Evolutionary conservation across 2,888 invertebrate genomes (phyloP), one percentile per base, ranked within the genome.

Genomic region (Drosophila neonasuta): DNA sequence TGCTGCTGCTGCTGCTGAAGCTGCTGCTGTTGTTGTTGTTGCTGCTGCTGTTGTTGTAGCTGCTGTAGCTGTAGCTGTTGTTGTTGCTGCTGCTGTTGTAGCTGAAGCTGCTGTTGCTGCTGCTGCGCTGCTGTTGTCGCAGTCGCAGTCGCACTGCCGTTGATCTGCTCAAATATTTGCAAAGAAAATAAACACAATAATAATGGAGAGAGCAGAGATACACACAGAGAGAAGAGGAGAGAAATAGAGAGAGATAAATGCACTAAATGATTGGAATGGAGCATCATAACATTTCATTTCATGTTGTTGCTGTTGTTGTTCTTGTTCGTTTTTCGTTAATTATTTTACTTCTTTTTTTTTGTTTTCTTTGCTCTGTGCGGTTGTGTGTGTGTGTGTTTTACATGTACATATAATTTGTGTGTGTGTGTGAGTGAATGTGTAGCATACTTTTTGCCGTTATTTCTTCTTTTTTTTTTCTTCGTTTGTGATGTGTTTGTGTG

Each of bases 121-220:
- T 55, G 71, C 39, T 54, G 70, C 45, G 51, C 20, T 39, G 24
- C 39, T 39, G 24, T 15, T 41, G 24, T 52, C 39, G 62, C 68
- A 67, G 66, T 77, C 39, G 62, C 73, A 54, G 44, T 66, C 29
- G 72, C 55, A 65, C 77, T 79, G 82, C 88, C 88, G 81, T 89
- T 89, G 76, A 89, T 82, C 89, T 89, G 88, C 74, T 80, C 79
- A 82, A 81, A 76, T 36, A 36, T 79, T 85, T 80, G 80, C 77
- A 88, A 87, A 24, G 24, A 24, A 36, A 36, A 36, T n/a, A 85
- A 79, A 88, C 78, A 88, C 84, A 87, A 84, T 81, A 80, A 88
- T 87, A 79, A 87, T 80, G 84, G 77, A 83, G 86, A 86, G 85
- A 80, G 80, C 30, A 58, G 79, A 86, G 84, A 60, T 61, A 73